phyloP scores from a whole-genome alignment of 2,797 vertebrate genomes.

The Myotis planiceps region DNA sequence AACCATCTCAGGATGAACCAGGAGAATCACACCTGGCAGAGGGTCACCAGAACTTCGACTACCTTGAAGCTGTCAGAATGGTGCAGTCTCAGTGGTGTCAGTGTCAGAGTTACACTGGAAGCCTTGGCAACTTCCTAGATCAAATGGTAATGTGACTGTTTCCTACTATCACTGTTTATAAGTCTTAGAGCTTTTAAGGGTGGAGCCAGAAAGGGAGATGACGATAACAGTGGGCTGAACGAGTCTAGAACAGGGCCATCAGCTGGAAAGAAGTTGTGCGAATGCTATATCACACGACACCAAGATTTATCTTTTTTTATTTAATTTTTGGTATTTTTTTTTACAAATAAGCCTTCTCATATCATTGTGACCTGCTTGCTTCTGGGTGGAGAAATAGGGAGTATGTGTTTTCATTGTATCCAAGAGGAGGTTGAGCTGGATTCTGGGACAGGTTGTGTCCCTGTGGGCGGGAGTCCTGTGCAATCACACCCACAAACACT shows the following conservation, averaged over 20 bases:
- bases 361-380: conserved; percentile 83
- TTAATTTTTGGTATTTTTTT: conserved; percentile 15
- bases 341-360: conserved; percentile 46
- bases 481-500: conserved; percentile 67
- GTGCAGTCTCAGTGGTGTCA: not conserved
- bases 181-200: not conserved
- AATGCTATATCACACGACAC: not conserved
- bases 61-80: not conserved
- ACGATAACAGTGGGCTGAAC: not conserved
- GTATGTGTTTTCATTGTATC: conserved; percentile 62
- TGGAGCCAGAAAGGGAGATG: not conserved
- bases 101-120: not conserved
- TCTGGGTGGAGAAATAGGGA: conserved; percentile 70
- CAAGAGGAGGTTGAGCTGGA: conserved; percentile 63
- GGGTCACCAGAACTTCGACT: not conserved
- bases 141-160: not conserved
- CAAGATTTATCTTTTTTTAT: not conserved
- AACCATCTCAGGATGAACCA: not conserved
- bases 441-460: conserved; percentile 69
- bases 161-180: not conserved
- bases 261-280: not conserved
- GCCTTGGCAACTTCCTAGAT: not conserved
- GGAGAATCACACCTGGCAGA: not conserved
- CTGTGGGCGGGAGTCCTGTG: conserved; percentile 63
- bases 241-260: not conserved